These are phyloP conservation scores for Odontamblyopus rebecca DNA, from an alignment of 2,797 vertebrate species.

Conservation along the genomic window DNA sequence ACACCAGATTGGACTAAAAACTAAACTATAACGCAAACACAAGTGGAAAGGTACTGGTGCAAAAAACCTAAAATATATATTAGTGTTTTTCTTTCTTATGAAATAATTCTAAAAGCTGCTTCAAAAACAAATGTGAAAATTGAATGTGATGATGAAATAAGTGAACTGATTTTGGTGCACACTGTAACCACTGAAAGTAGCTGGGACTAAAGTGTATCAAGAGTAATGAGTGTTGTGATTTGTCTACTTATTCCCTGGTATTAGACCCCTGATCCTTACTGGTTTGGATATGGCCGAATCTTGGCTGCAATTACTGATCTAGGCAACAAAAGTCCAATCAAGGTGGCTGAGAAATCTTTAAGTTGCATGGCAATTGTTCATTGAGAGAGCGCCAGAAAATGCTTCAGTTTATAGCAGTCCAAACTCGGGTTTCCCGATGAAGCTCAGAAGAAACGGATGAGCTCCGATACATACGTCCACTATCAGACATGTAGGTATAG, in stretches of 20 bases:
- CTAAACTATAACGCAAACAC: slow-evolving; percentile 36
- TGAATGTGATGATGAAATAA: neutral
- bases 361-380: slow-evolving; percentile 65
- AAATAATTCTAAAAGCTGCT: slow-evolving; percentile 24
- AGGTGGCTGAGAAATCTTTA: slow-evolving; percentile 78
- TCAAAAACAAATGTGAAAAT: neutral
- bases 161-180: neutral
- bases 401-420: slow-evolving; percentile 39
- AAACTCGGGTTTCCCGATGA: slow-evolving; percentile 39
- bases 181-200: slow-evolving; percentile 31
- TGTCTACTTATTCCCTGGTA: slow-evolving; percentile 84
- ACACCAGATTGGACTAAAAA: slow-evolving; percentile 31
- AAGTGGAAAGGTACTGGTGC: slow-evolving; percentile 59
- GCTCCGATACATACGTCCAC: slow-evolving; percentile 21
- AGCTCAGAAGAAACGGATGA: slow-evolving; percentile 36
- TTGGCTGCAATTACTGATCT: slow-evolving; percentile 87
- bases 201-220: slow-evolving; percentile 17
- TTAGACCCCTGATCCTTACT: slow-evolving; percentile 88
- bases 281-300: slow-evolving; percentile 81
- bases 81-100: neutral
- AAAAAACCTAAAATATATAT: slow-evolving; percentile 2
- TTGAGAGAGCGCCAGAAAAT: slow-evolving; percentile 44
- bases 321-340: slow-evolving; percentile 90
- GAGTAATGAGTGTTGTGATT: slow-evolving; percentile 65
- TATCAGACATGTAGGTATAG: slow-evolving; percentile 33